These are phyloP conservation scores for Melinaea marsaeus DNA, from an alignment of 2,888 invertebrate genomes.

Conservation along the genomic window DNA sequence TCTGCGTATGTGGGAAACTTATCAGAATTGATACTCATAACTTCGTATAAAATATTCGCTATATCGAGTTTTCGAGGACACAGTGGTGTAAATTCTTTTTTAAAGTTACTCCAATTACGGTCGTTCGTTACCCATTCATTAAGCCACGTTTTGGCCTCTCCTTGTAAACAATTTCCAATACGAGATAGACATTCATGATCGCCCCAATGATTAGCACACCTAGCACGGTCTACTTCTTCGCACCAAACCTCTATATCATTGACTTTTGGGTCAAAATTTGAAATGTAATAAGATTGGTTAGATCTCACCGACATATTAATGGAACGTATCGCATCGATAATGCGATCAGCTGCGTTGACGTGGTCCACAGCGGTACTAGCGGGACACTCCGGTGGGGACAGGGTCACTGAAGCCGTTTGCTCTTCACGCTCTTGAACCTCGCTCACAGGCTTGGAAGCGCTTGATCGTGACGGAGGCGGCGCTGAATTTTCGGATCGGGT, in stretches of 20 bases:
- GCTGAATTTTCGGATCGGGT: too few relatives aligned
- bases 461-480: too few relatives aligned
- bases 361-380: too few relatives aligned
- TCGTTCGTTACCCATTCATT: background rate
- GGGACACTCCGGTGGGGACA: too few relatives aligned
- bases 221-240: background rate
- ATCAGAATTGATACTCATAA: background rate
- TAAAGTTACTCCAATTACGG: background rate
- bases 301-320: too few relatives aligned
- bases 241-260: background rate
- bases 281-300: too few relatives aligned
- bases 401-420: too few relatives aligned
- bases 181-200: background rate
- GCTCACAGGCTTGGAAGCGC: too few relatives aligned
- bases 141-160: background rate
- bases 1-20: background rate
- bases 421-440: too few relatives aligned
- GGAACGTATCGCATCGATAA: too few relatives aligned
- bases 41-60: background rate
- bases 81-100: background rate
- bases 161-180: background rate
- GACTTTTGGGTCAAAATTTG: too few relatives aligned
- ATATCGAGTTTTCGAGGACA: background rate
- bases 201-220: background rate
- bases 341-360: too few relatives aligned